Evolutionary conservation across 2,888 invertebrate genomes (phyloP), one percentile per base, ranked within the genome.

Genomic region (Hydrotaea diabolus): DNA sequence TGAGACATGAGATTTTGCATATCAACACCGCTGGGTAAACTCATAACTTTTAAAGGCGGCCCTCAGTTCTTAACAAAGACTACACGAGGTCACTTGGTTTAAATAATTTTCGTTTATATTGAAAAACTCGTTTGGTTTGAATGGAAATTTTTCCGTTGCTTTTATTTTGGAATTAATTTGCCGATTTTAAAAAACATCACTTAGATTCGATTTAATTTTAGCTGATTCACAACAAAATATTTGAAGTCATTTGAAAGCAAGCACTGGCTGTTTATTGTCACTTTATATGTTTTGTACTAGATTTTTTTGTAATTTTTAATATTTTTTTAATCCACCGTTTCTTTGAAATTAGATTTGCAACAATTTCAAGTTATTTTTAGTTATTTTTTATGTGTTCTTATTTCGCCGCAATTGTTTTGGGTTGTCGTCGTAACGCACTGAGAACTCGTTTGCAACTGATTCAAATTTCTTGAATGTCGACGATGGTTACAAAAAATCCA

Each of bases 1-100:
- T 97, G 97, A 89, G 96, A 96, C 94, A 97, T 97, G 90, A 97
- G 92, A 91, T 96, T 95, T 83, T 96, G 95, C 93, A 97, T 96
- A 93, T 97, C 97, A 88, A 97, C 96, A 88, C 97, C 96, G 92
- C 95, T 95, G 88, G 96, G 96, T 87, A 97, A 93, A 92, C 96
- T 96, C 97, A 97, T 97, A 39, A 80, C 81, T 86, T 86, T 9
- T 23, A n/a, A 15, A 9, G 64, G 17, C 26, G 15, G 66, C 77
- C 77, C 74, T 21, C 11, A 1, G 11, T 62, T 59, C n/a, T n/a
- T n/a, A n/a, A n/a, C n/a, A n/a, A n/a, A 11, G n/a, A 64, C 71
- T 69, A 69, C 46, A 71, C 59, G 49, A 49, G 49, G 49, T 4
- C n/a, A 31, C 31, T 49, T n/a, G 64, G 39, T 79, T 74, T 31